Evolutionary conservation across 2,888 invertebrate species (phyloP), one percentile per base, ranked within the genome.

Genomic region (Pristionchus japonicus): DNA sequence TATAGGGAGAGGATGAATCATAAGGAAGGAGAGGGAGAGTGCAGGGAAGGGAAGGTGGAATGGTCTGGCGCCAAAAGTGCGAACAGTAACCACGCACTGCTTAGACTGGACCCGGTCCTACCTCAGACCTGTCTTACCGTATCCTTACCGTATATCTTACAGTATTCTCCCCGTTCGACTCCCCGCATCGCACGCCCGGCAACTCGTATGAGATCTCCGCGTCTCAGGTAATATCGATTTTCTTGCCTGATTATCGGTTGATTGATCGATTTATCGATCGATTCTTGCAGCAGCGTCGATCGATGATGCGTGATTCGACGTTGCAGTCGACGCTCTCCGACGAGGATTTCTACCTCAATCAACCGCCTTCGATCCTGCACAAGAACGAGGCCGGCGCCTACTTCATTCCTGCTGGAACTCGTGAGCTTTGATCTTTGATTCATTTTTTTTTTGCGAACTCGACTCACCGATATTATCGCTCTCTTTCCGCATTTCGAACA

Each of bases 321-420:
- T n/a, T 52, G 23, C 52, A 49, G 31, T 31, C 82, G 82, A 83
- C 61, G 13, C 40, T 86, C 11, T 86, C 86, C 2, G 86, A 86
- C 7, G 86, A 86, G 7, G 86, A 86, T n/a, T 47, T 70, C 86
- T 86, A 86, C 49, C 86, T 86, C 86, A 86, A 86, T 86, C 86
- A 57, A 61, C 86, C 67, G n/a, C 86, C 47, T 17, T 70, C 70
- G 23, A 31, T 92, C 15, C 88, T 92, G 27, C 91, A 91, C 88
- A 92, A 92, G 67, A 92, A 91, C 70, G 89, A 91, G 34, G 92
- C 91, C 23, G 92, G 92, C 27, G 89, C 91, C 15, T 91, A 91
- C 88, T 92, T 90, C 86, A 91, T 92, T 85, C 92, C 92, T 0
- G 87, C 90, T 77, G 91, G 91, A 74, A 90, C 90, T n/a, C 70